A percentile compares a stretch with the other conserved stretches of the same genome.
Conservation (phyloP, 2,113 vertebrate species). For the Sorex araneus region DNA sequence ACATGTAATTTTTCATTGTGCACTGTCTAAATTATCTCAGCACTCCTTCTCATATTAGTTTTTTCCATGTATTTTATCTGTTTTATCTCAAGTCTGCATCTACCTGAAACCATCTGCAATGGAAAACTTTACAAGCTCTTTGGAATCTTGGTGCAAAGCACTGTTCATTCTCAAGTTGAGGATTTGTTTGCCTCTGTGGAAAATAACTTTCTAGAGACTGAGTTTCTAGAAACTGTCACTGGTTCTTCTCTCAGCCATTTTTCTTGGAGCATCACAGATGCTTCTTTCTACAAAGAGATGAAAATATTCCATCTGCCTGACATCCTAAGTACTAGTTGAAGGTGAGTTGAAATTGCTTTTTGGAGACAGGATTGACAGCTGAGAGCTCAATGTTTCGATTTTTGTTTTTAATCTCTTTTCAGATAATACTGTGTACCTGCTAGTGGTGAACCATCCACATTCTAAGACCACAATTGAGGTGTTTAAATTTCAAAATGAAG, state of each 20-base stretch:
- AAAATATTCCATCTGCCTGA: slow-evolving; percentile 79
- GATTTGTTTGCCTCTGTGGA: not conserved
- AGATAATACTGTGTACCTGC: slow-evolving; percentile 93
- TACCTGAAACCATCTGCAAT: not conserved
- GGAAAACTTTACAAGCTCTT: slow-evolving; percentile 22
- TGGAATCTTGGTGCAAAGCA: slow-evolving; percentile 5
- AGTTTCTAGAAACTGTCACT: slow-evolving; percentile 63
- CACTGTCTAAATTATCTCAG: not conserved
- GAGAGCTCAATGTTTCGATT: slow-evolving; percentile 59
- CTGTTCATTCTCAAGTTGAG: slow-evolving; percentile 44
- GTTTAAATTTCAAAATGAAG: slow-evolving; percentile 93
- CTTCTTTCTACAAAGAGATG: slow-evolving; percentile 66
- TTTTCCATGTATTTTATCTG: not conserved
- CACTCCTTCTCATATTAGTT: not conserved
- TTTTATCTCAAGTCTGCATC: not conserved
- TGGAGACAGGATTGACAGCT: slow-evolving; percentile 68
- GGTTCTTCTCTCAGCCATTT: slow-evolving; percentile 65
- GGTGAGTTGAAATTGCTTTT: slow-evolving; percentile 75
- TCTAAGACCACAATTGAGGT: slow-evolving; percentile 92
- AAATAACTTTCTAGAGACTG: not conserved
- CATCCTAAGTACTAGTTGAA: slow-evolving; percentile 74
- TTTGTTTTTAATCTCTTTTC: slow-evolving; percentile 81
- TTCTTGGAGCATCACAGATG: slow-evolving; percentile 61
- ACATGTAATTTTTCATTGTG: not conserved
- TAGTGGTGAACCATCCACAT: slow-evolving; percentile 95